Evolutionary conservation across 2,888 invertebrate species (phyloP).

Genomic region (Brachyptera putata): DNA sequence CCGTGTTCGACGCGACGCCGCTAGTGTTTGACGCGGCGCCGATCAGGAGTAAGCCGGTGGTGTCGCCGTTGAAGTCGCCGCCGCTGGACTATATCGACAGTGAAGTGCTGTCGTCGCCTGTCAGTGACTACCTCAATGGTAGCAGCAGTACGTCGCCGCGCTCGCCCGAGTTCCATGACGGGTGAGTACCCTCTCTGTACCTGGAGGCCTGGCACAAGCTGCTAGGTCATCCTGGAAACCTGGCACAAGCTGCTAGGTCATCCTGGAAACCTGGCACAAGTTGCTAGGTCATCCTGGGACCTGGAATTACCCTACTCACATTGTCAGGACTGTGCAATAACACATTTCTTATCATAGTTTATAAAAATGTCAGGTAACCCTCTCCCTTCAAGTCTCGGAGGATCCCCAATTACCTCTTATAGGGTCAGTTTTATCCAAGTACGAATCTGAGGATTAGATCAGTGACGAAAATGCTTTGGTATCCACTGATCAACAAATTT

Average conservation of each 20-base stretch:
- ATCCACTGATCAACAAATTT: no score
- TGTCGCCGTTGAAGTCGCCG: conserved; percentile 25
- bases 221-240: background rate
- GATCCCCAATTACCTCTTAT: no score
- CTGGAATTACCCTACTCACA: no score
- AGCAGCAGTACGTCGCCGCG: conserved; percentile 38
- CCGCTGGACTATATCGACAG: conserved; percentile 29
- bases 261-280: background rate
- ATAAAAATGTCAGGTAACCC: no score
- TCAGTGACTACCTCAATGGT: conserved; percentile 38
- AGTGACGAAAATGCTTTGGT: no score
- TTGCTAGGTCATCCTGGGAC: background rate
- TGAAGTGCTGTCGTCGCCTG: conserved; percentile 21
- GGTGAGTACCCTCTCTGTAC: conserved; percentile 48
- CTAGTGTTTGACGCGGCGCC: no score
- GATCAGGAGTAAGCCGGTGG: conserved; percentile 20
- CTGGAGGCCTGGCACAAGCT: background rate
- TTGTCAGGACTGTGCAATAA: no score
- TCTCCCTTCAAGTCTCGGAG: no score
- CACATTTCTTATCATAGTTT: no score
- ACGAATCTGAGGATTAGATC: no score
- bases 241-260: background rate
- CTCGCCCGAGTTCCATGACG: conserved; percentile 49
- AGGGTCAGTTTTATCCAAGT: no score
- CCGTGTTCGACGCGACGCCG: conserved; percentile 28